Conservation (phyloP, 2,113 vertebrate genomes). For the Australoheros scitulus region DNA sequence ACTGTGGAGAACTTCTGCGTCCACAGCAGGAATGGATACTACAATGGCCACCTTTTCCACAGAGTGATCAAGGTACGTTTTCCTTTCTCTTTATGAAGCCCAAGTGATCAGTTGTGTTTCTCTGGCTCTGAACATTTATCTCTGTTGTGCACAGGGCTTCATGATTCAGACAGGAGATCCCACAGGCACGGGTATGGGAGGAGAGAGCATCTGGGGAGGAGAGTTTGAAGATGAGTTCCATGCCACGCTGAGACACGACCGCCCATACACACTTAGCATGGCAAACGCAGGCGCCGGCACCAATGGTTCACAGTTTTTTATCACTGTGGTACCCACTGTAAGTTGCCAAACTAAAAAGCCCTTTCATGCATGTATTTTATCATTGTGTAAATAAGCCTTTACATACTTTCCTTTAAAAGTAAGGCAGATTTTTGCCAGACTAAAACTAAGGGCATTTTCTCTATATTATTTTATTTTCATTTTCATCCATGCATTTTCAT, state of each 20-base stretch:
- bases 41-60: constrained; percentile 95
- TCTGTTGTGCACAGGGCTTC: constrained; percentile 84
- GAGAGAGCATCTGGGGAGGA: constrained; percentile 98
- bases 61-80: constrained; percentile 92
- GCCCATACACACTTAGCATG: constrained; percentile 98
- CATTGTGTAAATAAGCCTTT: not conserved
- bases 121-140: not conserved
- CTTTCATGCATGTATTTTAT: not conserved
- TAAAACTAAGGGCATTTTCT: not conserved
- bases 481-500: not conserved
- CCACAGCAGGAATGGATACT: constrained; percentile 97
- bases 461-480: not conserved
- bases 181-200: constrained; percentile 97
- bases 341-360: constrained; percentile 54
- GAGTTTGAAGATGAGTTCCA: constrained; percentile 99
- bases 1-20: constrained; percentile 99
- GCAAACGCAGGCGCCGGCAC: constrained; percentile 93
- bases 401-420: not conserved
- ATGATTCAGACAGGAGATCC: constrained; percentile 99
- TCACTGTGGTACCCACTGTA: constrained; percentile 97
- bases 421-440: not conserved
- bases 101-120: not conserved
- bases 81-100: not conserved
- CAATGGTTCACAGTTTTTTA: constrained; percentile 97
- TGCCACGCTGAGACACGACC: constrained; percentile 93